A percentile compares a stretch with the other conserved stretches of the same genome.
phyloP scores from a whole-genome alignment of 2,888 invertebrate genomes.

The Exocentrus adspersus region DNA sequence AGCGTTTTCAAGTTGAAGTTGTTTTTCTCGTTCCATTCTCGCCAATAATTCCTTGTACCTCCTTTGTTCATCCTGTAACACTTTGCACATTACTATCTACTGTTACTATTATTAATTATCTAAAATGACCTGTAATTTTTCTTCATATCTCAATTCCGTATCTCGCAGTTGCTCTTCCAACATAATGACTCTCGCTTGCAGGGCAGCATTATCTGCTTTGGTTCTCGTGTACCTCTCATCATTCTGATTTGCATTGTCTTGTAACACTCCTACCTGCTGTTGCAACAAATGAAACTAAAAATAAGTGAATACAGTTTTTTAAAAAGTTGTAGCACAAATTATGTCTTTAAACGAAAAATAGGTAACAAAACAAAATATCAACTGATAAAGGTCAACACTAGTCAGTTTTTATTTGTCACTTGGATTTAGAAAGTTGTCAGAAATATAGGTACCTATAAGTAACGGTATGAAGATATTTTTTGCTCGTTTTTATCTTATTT shows the following conservation, averaged over 20 bases:
- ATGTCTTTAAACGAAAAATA: too few relatives aligned
- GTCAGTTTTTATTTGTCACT: too few relatives aligned
- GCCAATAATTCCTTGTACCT: conserved; percentile 85
- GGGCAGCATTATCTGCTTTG: conserved; percentile 92
- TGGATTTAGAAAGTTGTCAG: too few relatives aligned
- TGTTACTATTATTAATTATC: too few relatives aligned
- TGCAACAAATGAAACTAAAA: conserved; percentile 90
- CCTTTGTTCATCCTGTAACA: conserved; percentile 81
- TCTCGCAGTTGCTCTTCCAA: conserved; percentile 91
- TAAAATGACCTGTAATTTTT: conserved; percentile 64
- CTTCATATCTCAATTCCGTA: conserved; percentile 66
- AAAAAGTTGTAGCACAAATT: too few relatives aligned
- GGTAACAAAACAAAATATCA: background rate
- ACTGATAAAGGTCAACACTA: too few relatives aligned
- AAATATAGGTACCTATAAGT: too few relatives aligned
- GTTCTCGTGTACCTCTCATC: conserved; percentile 90
- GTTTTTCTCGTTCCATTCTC: conserved; percentile 86
- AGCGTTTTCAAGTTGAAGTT: conserved; percentile 79
- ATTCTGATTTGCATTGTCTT: conserved; percentile 86
- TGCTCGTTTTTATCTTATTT: too few relatives aligned
- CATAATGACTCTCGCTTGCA: conserved; percentile 90
- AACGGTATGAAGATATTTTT: too few relatives aligned
- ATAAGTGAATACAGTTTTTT: conserved; percentile 40
- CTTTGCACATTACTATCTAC: background rate
- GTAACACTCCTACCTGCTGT: conserved; percentile 89